Evolutionary conservation across 2,797 vertebrate genomes (phyloP).

Genomic region (Pelochelys cantorii): DNA sequence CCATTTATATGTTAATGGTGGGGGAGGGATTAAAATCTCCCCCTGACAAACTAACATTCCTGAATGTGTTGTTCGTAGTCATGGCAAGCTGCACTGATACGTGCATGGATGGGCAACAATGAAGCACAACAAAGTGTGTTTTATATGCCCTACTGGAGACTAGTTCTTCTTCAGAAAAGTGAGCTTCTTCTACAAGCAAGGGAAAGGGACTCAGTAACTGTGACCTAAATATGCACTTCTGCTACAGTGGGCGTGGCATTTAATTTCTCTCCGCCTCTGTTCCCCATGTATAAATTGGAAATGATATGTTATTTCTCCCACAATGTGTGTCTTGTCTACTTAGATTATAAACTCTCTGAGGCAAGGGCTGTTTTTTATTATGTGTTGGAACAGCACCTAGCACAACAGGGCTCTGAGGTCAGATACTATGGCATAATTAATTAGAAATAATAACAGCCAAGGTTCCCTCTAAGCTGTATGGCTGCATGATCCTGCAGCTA

Average conservation of each 20-base stretch:
- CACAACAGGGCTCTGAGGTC: neutral
- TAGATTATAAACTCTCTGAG: neutral
- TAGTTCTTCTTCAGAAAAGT: neutral
- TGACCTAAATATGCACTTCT: neutral
- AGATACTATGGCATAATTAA: rapidly evolving
- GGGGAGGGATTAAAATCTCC: too few relatives aligned
- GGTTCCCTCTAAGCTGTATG: too few relatives aligned
- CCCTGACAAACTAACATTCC: too few relatives aligned
- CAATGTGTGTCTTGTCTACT: neutral
- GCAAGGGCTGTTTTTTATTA: neutral
- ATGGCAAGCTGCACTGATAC: too few relatives aligned
- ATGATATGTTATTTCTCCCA: rapidly evolving
- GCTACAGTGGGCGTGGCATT: neutral
- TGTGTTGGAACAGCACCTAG: neutral
- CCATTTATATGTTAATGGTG: neutral
- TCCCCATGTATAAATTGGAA: neutral
- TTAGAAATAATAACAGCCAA: neutral
- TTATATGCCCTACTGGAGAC: neutral
- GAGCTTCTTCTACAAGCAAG: neutral
- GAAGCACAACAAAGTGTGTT: neutral
- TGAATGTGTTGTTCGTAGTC: too few relatives aligned
- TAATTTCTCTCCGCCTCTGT: neutral
- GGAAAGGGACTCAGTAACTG: neutral
- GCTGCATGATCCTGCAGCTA: too few relatives aligned
- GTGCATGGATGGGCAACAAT: neutral